Conservation (phyloP, 2,888 invertebrate genomes). For the Noctua comes region DNA sequence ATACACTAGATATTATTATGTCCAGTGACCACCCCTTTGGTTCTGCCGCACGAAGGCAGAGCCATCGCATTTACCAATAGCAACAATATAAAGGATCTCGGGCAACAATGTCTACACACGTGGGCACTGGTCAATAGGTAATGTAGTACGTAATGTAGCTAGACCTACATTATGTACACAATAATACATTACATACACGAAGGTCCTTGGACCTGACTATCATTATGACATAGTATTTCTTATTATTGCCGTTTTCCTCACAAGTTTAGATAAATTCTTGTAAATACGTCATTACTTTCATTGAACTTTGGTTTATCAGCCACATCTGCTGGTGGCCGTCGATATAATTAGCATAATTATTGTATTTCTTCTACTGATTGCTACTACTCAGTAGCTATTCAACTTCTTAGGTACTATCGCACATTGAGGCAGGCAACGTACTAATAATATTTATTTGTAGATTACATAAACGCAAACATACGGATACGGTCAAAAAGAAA, state of each 20-base stretch:
- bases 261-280: background rate
- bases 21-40: background rate
- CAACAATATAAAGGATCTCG: background rate
- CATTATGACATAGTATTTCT: background rate
- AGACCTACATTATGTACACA: background rate
- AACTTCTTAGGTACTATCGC: background rate
- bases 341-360: background rate
- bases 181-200: background rate
- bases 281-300: background rate
- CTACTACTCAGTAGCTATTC: background rate
- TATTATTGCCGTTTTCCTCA: background rate
- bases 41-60: background rate
- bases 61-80: conserved; percentile 1
- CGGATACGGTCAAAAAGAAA: background rate
- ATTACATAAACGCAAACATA: conserved; percentile 1
- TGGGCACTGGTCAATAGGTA: background rate
- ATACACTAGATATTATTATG: background rate
- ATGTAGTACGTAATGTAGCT: background rate
- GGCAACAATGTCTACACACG: background rate
- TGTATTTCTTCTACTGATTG: background rate
- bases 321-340: background rate
- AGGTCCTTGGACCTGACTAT: background rate
- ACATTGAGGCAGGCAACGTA: background rate
- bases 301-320: conserved; percentile 26
- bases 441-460: background rate